Percentiles rank a stretch among this genome's conserved stretches.
Conservation (phyloP, 2,888 invertebrate species). For the Coenonympha glycerion region DNA sequence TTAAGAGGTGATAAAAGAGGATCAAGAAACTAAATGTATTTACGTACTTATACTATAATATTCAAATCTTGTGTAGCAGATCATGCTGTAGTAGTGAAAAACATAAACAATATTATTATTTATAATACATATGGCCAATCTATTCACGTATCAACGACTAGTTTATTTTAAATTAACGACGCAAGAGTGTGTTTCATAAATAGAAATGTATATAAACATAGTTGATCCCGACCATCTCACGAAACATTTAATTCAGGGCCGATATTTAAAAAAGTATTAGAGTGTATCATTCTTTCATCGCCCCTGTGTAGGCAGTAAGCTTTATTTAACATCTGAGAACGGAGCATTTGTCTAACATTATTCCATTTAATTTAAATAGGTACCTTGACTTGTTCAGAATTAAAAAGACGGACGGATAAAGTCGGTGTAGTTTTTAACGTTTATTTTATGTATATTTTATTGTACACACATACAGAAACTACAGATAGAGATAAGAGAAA, state of each 20-base stretch:
- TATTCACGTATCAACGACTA: not conserved
- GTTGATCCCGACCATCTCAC: not conserved
- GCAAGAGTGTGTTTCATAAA: not conserved
- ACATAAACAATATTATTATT: not conserved
- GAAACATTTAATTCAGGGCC: conserved; percentile 14
- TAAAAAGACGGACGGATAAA: too few species aligned
- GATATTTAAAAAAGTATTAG: conserved; percentile 10
- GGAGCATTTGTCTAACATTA: not conserved
- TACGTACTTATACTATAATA: too few species aligned
- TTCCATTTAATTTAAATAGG: not conserved
- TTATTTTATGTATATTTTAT: too few species aligned
- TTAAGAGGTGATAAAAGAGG: too few species aligned
- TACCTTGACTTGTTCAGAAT: too few species aligned
- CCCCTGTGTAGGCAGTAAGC: not conserved
- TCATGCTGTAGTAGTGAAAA: too few species aligned
- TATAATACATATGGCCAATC: not conserved
- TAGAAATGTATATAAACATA: conserved; percentile 4
- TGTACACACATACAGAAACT: too few species aligned
- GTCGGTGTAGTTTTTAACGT: too few species aligned
- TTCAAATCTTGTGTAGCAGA: not conserved
- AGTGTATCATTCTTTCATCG: conserved; percentile 19
- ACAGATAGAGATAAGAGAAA: too few species aligned
- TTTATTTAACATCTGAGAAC: not conserved
- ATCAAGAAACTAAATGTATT: too few species aligned
- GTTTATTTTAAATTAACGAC: not conserved